Conservation (phyloP, 2,797 vertebrate species). For the Lepidocolaptes lacrymiger region DNA sequence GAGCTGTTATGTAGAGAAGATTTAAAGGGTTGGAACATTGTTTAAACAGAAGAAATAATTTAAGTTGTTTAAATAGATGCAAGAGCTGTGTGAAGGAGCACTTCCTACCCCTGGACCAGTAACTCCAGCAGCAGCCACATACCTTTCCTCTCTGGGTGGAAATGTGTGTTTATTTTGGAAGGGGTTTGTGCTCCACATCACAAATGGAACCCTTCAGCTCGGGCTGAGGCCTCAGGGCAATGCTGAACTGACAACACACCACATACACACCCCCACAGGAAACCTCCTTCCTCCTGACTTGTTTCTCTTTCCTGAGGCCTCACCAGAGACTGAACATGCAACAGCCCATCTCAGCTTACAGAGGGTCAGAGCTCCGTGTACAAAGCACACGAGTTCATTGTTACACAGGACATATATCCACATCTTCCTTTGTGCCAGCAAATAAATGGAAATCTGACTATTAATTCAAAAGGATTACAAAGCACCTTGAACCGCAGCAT, state of each 20-base stretch:
- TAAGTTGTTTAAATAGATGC: background rate
- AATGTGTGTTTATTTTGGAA: constrained; percentile 42
- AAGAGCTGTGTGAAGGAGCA: background rate
- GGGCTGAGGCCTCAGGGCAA: background rate
- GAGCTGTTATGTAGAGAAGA: background rate
- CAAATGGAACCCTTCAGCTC: constrained; percentile 42
- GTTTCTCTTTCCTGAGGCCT: constrained; percentile 60
- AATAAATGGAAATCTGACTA: background rate
- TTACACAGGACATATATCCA: background rate
- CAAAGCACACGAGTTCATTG: rapidly evolving
- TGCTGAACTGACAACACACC: constrained; percentile 22
- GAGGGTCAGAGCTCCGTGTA: background rate
- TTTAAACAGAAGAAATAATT: background rate
- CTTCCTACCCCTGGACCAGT: background rate
- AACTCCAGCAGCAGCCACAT: background rate
- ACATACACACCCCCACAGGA: constrained; percentile 53
- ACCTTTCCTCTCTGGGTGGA: constrained; percentile 27
- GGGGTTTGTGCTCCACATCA: constrained; percentile 15
- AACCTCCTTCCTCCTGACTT: constrained; percentile 34
- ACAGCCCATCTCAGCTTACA: background rate
- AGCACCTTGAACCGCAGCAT: background rate
- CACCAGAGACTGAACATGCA: background rate
- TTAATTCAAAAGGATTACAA: background rate
- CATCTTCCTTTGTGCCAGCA: background rate
- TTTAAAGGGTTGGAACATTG: background rate